Percentiles rank a stretch among this genome's conserved stretches.
Evolutionary conservation across 2,113 vertebrate genomes (phyloP).

Genomic region (Ameiurus melas): DNA sequence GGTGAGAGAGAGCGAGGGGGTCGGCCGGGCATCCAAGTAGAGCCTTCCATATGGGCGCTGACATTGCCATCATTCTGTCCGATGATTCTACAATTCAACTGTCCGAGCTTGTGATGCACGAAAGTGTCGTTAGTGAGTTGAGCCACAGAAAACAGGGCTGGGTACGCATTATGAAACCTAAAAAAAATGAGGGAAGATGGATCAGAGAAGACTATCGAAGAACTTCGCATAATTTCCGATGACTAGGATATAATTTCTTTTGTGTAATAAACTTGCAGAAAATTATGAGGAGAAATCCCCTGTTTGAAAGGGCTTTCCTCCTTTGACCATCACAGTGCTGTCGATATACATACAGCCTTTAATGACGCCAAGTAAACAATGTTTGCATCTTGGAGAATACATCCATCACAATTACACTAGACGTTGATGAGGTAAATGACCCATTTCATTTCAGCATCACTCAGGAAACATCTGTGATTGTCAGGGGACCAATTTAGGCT

Average conservation of each 20-base stretch:
- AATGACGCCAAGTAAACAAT: constrained; percentile 11
- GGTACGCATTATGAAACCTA: constrained; percentile 78
- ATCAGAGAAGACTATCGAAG: constrained; percentile 34
- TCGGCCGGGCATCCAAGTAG: constrained; percentile 79
- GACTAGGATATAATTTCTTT: not conserved
- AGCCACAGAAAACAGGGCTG: constrained; percentile 77
- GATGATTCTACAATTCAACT: constrained; percentile 71
- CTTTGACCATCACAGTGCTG: not conserved
- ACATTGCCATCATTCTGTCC: constrained; percentile 76
- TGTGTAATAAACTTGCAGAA: not conserved
- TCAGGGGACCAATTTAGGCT: constrained; percentile 58
- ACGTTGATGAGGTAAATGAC: constrained; percentile 38
- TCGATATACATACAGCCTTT: not conserved
- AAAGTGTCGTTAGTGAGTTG: constrained; percentile 70
- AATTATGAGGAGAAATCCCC: not conserved
- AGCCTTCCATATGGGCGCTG: constrained; percentile 77
- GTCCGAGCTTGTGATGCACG: constrained; percentile 67
- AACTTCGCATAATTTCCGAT: constrained; percentile 25
- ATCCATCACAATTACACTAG: constrained; percentile 26
- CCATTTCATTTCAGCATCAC: constrained; percentile 46
- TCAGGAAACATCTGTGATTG: constrained; percentile 48
- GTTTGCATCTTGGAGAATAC: constrained; percentile 7
- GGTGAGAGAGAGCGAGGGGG: constrained; percentile 82
- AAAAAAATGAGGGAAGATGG: constrained; percentile 42
- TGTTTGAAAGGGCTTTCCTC: constrained; percentile 2